These are phyloP conservation scores for Stenotaenia linearis DNA, from an alignment of 2,888 invertebrate genomes.

Conservation along the genomic window DNA sequence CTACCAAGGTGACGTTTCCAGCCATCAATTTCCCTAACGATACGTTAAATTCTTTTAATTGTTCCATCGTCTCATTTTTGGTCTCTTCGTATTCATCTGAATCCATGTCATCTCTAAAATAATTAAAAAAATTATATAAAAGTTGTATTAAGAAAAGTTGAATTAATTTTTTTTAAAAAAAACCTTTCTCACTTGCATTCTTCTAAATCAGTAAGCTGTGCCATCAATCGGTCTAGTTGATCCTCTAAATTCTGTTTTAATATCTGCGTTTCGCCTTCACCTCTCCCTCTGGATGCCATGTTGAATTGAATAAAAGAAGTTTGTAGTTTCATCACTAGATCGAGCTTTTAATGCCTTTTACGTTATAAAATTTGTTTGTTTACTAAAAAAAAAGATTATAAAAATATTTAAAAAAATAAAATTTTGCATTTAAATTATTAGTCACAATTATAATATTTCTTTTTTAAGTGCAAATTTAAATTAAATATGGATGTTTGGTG, in stretches of 20 bases:
- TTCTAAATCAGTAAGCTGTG: conserved; percentile 65
- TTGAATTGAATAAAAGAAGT: background rate
- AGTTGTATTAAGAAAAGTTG: background rate
- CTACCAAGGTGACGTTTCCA: conserved; percentile 63
- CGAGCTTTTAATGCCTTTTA: background rate
- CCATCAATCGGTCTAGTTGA: conserved; percentile 61
- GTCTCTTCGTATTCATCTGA: conserved; percentile 61
- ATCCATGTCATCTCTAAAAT: conserved; percentile 57
- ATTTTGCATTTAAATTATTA: background rate
- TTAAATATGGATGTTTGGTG: background rate
- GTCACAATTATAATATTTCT: background rate
- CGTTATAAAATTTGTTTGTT: no score
- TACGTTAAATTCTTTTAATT: conserved; percentile 62
- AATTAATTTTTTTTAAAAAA: background rate
- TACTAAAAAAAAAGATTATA: no score
- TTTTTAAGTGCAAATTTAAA: background rate
- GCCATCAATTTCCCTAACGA: conserved; percentile 59
- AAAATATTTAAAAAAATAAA: background rate
- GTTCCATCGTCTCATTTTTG: conserved; percentile 63
- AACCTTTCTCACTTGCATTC: conserved; percentile 56
- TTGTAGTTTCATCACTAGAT: background rate
- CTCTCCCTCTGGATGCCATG: conserved; percentile 55
- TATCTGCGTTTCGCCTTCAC: conserved; percentile 59
- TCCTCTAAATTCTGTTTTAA: conserved; percentile 60
- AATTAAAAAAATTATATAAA: background rate